Evolutionary conservation across 2,113 vertebrate genomes (phyloP), one percentile per base, ranked within the genome.

Genomic region (Amia ocellicauda): DNA sequence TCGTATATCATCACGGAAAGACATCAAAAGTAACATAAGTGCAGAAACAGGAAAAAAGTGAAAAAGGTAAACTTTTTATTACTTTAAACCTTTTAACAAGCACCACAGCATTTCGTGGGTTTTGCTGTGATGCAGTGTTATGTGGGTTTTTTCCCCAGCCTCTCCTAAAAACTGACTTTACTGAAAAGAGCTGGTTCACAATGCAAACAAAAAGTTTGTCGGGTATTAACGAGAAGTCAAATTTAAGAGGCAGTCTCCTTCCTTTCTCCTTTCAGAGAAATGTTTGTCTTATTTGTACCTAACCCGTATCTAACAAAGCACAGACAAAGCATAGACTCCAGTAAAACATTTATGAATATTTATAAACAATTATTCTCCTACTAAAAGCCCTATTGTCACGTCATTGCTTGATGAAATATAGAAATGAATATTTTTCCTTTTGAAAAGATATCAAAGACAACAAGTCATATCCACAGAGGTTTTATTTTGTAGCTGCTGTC

Each of bases 321-420:
- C 56, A 1, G 45, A 22, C 69, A 20, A 49, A 8, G 50, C n/a
- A 76, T 76, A 82, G 64, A 3, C n/a, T 62, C 61, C 24, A 64
- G 52, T 69, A 61, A 72, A 85, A 64, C 16, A 76, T 27, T 42
- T 69, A 86, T 88, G 85, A 86, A 88, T 89, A 91, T 91, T 91
- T 83, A 91, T 87, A 82, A 84, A 76, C 68, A 64, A 77, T 79
- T 84, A 64, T 45, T 64, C 78, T 77, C 81, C 70, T 69, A 85
- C 75, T n/a, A 80, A 86, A 86, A 84, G 83, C 66, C 69, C 67
- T 61, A 71, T 72, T 76, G 69, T 82, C 83, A 80, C 69, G 64
- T 67, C 75, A 76, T 76, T 77, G 78, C 83, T 81, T 86, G 83
- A 83, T 68, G 69, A 74, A 81, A 73, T 75, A 76, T 23, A 86